Evolutionary conservation across 2,888 invertebrate species (phyloP).

Genomic region (Dusona sp.): DNA sequence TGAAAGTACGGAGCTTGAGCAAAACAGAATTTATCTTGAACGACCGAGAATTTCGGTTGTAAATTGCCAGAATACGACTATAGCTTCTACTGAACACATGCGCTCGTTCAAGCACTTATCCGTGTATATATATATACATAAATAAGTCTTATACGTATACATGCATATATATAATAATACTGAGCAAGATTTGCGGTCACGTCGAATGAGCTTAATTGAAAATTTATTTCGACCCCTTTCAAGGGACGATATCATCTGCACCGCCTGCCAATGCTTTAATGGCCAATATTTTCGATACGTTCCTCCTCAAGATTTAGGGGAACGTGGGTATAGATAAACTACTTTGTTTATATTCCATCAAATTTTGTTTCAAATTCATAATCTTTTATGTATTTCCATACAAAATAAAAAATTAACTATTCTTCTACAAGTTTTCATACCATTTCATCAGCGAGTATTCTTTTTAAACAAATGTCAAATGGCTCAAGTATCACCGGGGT

Average conservation of each 20-base stretch:
- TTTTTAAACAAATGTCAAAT: too few relatives aligned
- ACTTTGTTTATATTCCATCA: background rate
- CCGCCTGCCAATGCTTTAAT: conserved; percentile 49
- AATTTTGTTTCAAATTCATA: background rate
- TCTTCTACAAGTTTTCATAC: too few relatives aligned
- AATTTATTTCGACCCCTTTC: conserved; percentile 62
- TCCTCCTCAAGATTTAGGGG: conserved; percentile 18
- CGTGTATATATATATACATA: background rate
- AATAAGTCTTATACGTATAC: background rate
- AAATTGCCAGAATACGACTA: background rate
- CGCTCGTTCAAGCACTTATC: background rate
- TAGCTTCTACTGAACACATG: conserved; percentile 17
- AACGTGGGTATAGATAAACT: too few relatives aligned
- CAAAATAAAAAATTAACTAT: too few relatives aligned
- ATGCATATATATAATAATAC: background rate
- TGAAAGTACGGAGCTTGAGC: background rate
- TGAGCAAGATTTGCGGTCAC: conserved; percentile 39
- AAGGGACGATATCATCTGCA: conserved; percentile 57
- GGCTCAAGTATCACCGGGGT: too few relatives aligned
- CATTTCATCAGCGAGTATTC: too few relatives aligned
- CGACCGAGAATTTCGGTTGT: background rate
- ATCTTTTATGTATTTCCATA: background rate
- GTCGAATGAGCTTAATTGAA: conserved; percentile 66
- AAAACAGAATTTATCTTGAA: background rate
- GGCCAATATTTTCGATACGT: conserved; percentile 54